Base-by-base conservation (phyloP, 2,113 vertebrate species). In the Cryptotis parvus region DNA sequence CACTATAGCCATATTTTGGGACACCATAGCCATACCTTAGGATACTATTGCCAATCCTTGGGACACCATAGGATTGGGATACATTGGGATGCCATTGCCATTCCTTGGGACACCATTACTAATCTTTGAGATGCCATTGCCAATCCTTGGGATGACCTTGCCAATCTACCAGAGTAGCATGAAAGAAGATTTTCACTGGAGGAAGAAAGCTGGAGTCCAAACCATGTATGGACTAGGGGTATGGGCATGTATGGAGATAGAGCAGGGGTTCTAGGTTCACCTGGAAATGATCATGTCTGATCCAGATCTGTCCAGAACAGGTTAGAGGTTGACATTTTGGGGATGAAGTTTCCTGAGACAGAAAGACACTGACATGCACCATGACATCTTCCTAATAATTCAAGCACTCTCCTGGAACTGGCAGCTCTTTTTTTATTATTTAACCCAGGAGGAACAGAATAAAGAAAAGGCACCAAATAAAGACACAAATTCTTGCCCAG, bases 381-480 rank as follows among this genome's bases (percentile, higher is more conserved):
- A 41, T 26, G 73, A 86, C 68, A 14, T 49, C 45, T 49, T 0
- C n/a, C 73, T 73, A 12, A 63, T 82, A 73, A 45, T 52, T 39
- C 58, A 90, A 6, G 45, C 58, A 68, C 85, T 66, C 63, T 58
- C 78, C 24, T 49, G 82, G 90, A 89, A 76, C 12, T 3, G 61
- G 3, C 41, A 79, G 66, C 87, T 91, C 90, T 89, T 92, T 15
- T 15, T 70, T 68, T 33, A 33, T 33, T 68, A 33, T n/a, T n/a
- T 4, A 45, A 85, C 22, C 37, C 31, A 80, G 45, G 24, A 6
- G 85, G 55, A 65, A 33, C 65, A 91, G 37, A 94, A 79, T 16
- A 96, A 94, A 79, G 49, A 66, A 78, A 93, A 61, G 74, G 68
- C 35, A 93, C 85, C 82, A 91, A 89, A 85, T 0, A 77, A 65